Evolutionary conservation across 2,888 invertebrate species (phyloP).

Genomic region (Cerceris ruficornis): DNA sequence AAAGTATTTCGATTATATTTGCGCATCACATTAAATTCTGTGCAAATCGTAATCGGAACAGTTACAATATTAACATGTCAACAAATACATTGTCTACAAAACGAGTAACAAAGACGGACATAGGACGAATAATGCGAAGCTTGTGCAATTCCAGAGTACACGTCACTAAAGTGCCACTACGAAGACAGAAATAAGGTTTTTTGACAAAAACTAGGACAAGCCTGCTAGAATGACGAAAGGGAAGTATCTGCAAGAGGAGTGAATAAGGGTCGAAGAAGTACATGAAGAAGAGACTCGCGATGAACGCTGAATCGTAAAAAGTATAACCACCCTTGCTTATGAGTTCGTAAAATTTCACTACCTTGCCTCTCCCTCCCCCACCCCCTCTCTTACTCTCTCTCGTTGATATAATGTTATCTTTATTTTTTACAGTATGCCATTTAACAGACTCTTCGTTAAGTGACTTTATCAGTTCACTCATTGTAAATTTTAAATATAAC

Average conservation of each 20-base stretch:
- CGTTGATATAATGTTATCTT: not conserved
- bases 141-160: slow-evolving; percentile 11
- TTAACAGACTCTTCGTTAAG: too few species aligned
- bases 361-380: not conserved
- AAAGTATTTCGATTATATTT: too few species aligned
- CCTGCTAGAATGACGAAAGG: slow-evolving; percentile 15
- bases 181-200: slow-evolving; percentile 8
- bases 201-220: slow-evolving; percentile 32
- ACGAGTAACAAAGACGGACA: not conserved
- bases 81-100: too few species aligned
- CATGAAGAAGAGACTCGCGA: slow-evolving; percentile 8
- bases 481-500: too few species aligned
- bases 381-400: not conserved
- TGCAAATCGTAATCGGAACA: too few species aligned
- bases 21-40: too few species aligned
- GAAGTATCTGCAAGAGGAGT: slow-evolving; percentile 17
- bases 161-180: slow-evolving; percentile 6
- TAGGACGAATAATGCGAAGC: not conserved
- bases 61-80: too few species aligned
- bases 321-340: not conserved
- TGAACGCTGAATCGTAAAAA: slow-evolving; percentile 27
- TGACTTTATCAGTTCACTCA: too few species aligned
- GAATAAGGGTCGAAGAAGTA: slow-evolving; percentile 16
- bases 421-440: not conserved
- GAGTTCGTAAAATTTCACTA: not conserved